A percentile compares a stretch with the other conserved stretches of the same genome.
phyloP scores from a whole-genome alignment of 1,140 invertebrate genomes.

The Philopotamus ludificatus region DNA sequence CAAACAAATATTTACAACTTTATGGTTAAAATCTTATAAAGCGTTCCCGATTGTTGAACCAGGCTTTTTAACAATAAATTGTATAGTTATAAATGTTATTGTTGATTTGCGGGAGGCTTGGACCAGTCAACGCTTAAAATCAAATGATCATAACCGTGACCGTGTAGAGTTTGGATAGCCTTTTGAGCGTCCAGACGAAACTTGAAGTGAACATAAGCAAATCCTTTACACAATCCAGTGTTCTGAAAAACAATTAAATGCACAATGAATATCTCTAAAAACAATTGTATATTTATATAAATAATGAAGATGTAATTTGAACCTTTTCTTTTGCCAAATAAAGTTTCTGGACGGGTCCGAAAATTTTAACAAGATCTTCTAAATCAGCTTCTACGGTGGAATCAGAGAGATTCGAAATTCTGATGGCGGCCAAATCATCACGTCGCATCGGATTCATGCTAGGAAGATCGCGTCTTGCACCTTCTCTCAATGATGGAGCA shows the following conservation, averaged over 20 bases:
- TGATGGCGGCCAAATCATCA: constrained; percentile 85
- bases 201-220: constrained; percentile 96
- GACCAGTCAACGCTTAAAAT: constrained; percentile 99
- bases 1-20: no score
- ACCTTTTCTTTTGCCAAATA: constrained; percentile 57
- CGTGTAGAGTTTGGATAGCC: constrained; percentile 88
- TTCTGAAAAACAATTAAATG: constrained; percentile 48
- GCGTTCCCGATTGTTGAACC: no score
- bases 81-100: constrained; percentile 40
- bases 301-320: no score
- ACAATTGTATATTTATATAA: neutral
- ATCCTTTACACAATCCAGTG: constrained; percentile 85
- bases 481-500: constrained; percentile 84
- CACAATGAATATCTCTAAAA: constrained; percentile 3
- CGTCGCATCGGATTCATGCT: constrained; percentile 57
- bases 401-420: constrained; percentile 97
- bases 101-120: constrained; percentile 67
- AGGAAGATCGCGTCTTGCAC: constrained; percentile 74
- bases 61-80: no score
- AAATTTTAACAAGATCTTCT: constrained; percentile 91
- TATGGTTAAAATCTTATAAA: no score
- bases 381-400: constrained; percentile 93
- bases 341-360: constrained; percentile 72
- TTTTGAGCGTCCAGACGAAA: constrained; percentile 84
- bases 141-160: constrained; percentile 96